phyloP scores from a whole-genome alignment of 2,113 vertebrate genomes.

The Noctilio leporinus region DNA sequence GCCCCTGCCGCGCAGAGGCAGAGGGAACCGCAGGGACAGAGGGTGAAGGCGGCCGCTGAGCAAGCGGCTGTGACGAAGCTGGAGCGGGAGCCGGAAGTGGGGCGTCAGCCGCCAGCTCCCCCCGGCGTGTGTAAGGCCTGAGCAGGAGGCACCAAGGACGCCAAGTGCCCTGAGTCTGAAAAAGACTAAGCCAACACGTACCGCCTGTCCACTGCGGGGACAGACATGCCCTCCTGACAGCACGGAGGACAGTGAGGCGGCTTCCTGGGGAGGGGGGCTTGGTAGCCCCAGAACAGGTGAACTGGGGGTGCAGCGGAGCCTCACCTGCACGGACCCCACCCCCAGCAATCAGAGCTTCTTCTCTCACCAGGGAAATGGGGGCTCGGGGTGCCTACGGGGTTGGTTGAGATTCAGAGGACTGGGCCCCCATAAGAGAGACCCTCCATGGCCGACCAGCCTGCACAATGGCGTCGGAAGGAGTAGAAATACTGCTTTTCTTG shows the following conservation, averaged over 20 bases:
- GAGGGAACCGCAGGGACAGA: background rate
- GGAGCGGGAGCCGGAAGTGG: fast-evolving
- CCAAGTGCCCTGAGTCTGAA: background rate
- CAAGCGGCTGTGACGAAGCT: fast-evolving
- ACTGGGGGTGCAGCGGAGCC: background rate
- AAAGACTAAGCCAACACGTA: background rate
- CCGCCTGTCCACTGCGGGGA: background rate
- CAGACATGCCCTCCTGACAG: background rate
- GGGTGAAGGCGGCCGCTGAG: fast-evolving
- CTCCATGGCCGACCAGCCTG: background rate
- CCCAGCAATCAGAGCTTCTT: background rate
- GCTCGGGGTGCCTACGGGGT: background rate
- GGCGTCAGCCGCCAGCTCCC: background rate
- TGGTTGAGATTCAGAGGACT: fast-evolving
- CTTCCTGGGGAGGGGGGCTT: background rate
- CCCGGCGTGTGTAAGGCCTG: background rate
- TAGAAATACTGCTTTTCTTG: background rate
- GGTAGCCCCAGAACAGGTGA: background rate
- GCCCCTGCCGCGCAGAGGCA: fast-evolving
- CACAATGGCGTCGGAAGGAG: background rate
- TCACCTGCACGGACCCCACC: fast-evolving
- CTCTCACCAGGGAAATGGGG: background rate
- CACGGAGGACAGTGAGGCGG: too few species aligned
- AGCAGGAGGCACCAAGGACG: background rate
- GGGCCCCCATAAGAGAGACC: background rate